Base-by-base conservation (phyloP, 2,888 invertebrate genomes). In the Eilema depressum region DNA sequence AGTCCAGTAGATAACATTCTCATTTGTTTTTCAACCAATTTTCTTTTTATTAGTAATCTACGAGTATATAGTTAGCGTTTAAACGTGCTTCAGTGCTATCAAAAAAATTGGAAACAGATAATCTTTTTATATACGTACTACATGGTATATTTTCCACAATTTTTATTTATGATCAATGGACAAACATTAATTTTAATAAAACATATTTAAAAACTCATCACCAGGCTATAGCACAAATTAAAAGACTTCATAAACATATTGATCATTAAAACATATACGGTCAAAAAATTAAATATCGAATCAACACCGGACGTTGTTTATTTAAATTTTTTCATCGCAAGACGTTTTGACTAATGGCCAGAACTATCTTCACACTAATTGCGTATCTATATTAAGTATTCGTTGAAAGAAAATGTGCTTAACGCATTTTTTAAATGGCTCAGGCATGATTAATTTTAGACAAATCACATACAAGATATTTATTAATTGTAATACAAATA, bases 281-380 rank as follows among this genome's bases (percentile, higher is more conserved):
- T 53, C 8, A 53, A 53, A 53, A 53, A 53, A n/a, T 47, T n/a
- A 53, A 53, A 53, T 10, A 53, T 8, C 53, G 8, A 53, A 53
- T 53, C 53, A 53, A 53, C 20, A 53, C 53, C n/a, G 53, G 26
- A 25, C 25, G 57, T 59, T 17, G 12, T 23, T 11, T 59, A 59
- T 59, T 59, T 23, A 10, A 59, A 14, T 26, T 26, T n/a, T 23
- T 57, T 25, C 23, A 57, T 20, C 47, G 5, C 47, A 20, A 20
- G 17, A 20, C 47, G 47, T 47, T 47, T 53, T 53, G 53, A 53
- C 53, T 53, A 53, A 53, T 53, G 53, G 53, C 53, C n/a, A 53
- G 53, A 53, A 53, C 53, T 53, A 53, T 53, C 53, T 53, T 53
- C 53, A 53, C 53, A n/a, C 53, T 53, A 53, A 53, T 53, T 53